phyloP scores from a whole-genome alignment of 2,888 invertebrate genomes.

The Noctuana brunneofusca region DNA sequence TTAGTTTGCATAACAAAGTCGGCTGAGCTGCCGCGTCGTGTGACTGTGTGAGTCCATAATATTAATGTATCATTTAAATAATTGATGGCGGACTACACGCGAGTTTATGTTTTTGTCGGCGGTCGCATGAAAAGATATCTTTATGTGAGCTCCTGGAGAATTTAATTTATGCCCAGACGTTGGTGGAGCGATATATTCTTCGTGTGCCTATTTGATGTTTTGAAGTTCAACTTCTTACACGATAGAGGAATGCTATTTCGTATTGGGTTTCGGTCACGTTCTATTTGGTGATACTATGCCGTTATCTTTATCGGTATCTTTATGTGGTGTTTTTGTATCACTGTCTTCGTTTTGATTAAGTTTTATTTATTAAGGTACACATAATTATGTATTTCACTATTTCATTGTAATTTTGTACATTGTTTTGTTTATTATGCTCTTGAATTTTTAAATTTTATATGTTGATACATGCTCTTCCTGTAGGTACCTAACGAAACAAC shows the following conservation, averaged over 20 bases:
- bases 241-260: conserved; percentile 11
- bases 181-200: conserved; percentile 18
- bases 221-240: conserved; percentile 10
- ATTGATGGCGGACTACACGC: conserved; percentile 32
- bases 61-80: conserved; percentile 35
- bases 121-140: conserved; percentile 31
- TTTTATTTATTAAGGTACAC: no score
- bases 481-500: no score
- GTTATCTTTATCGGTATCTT: background rate
- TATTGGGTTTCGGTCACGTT: background rate
- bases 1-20: conserved; percentile 32
- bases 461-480: no score
- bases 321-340: background rate
- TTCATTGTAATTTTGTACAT: no score
- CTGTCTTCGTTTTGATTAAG: background rate
- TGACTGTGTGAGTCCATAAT: conserved; percentile 29
- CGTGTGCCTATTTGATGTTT: conserved; percentile 13
- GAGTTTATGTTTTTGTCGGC: conserved; percentile 34
- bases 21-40: conserved; percentile 15
- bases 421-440: no score
- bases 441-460: no score
- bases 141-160: conserved; percentile 33
- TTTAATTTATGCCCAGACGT: conserved; percentile 25
- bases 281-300: background rate
- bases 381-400: no score